phyloP scores from a whole-genome alignment of 2,113 vertebrate genomes.

The Poeciliopsis prolifica region DNA sequence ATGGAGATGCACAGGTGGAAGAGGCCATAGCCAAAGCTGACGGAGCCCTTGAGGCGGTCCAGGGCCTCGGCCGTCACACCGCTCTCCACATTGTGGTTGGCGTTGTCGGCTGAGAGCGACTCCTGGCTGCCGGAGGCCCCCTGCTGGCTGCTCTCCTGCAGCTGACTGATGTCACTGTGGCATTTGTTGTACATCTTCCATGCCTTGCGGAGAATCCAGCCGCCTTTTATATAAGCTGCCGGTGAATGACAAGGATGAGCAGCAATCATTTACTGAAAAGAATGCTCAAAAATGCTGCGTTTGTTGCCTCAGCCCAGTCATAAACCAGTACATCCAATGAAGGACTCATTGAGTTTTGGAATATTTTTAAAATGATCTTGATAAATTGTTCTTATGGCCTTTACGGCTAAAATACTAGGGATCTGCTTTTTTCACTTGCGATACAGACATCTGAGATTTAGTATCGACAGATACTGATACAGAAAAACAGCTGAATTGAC shows the following conservation, averaged over 20 bases:
- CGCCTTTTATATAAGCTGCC: constrained; percentile 97
- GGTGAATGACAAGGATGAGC: constrained; percentile 13
- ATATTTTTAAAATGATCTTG: too few species aligned
- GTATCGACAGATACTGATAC: too few species aligned
- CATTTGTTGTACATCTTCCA: constrained; percentile 99
- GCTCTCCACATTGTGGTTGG: constrained; percentile 91
- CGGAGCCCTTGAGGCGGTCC: constrained; percentile 97
- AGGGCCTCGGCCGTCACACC: constrained; percentile 90
- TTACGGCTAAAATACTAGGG: too few species aligned
- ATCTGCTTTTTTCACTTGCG: too few species aligned
- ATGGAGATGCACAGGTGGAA: constrained; percentile 99
- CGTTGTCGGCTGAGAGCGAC: constrained; percentile 85
- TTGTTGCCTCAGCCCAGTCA: too few species aligned
- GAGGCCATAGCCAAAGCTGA: constrained; percentile 98
- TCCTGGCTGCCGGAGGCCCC: constrained; percentile 82
- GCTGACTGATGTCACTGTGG: constrained; percentile 94
- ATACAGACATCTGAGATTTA: too few species aligned
- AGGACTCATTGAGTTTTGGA: too few species aligned
- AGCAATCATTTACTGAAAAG: not conserved
- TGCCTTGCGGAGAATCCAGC: constrained; percentile 98
- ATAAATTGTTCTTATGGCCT: too few species aligned
- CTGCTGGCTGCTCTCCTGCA: constrained; percentile 89
- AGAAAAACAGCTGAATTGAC: too few species aligned
- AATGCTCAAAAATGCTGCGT: too few species aligned
- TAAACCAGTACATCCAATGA: too few species aligned